Percentiles rank a stretch among this genome's conserved stretches.
Evolutionary conservation across 2,113 vertebrate species (phyloP).

Genomic region (Psammodynastes pulverulentus): DNA sequence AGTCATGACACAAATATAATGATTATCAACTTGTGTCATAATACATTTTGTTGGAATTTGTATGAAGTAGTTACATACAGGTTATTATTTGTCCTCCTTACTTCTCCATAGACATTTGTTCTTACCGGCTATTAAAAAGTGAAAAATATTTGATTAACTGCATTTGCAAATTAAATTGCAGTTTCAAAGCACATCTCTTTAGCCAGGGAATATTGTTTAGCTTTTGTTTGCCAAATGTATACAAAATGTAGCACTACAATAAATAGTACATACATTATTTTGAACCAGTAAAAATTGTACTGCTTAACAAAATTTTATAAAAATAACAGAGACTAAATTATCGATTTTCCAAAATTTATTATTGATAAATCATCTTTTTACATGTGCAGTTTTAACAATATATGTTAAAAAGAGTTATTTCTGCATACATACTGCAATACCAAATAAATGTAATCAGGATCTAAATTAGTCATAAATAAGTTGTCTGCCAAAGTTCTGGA

Average conservation of each 20-base stretch:
- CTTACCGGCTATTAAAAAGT: not conserved
- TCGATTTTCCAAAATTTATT: not conserved
- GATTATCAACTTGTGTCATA: not conserved
- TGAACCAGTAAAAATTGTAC: not conserved
- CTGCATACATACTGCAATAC: not conserved
- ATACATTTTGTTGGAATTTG: not conserved
- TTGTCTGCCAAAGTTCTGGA: not conserved
- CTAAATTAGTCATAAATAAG: not conserved
- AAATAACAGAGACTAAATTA: accelerated
- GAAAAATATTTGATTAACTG: not conserved
- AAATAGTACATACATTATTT: not conserved
- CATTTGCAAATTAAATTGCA: slow-evolving; percentile 1
- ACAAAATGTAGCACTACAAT: not conserved
- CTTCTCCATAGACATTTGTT: not conserved
- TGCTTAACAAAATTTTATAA: not conserved
- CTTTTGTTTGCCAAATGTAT: not conserved
- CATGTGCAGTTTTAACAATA: not conserved
- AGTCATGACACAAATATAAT: not conserved
- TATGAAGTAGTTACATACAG: not conserved
- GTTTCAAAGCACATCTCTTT: not conserved
- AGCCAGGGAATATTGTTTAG: not conserved
- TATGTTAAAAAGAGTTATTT: not conserved
- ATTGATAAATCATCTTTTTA: slow-evolving; percentile 8
- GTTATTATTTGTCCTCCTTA: not conserved
- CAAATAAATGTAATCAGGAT: accelerated